phyloP scores from a whole-genome alignment of 2,113 vertebrate species.

The Oreocharis arfaki region DNA sequence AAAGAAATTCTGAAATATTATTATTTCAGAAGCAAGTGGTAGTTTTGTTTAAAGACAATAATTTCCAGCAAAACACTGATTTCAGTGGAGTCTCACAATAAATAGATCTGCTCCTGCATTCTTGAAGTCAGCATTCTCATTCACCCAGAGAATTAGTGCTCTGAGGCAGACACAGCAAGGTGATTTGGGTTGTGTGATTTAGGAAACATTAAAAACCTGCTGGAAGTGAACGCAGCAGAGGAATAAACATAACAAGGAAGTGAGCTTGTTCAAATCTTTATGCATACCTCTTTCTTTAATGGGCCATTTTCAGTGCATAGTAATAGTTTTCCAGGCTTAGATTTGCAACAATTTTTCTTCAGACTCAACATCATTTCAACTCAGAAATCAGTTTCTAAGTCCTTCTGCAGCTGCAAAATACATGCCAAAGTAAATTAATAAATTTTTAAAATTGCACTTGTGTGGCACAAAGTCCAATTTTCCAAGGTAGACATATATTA shows the following conservation, averaged over 20 bases:
- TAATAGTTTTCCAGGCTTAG: not conserved
- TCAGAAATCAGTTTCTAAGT: not conserved
- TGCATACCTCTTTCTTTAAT: not conserved
- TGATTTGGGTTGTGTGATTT: not conserved
- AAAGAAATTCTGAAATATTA: not conserved
- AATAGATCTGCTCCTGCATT: not conserved
- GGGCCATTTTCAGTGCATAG: not conserved
- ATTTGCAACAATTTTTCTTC: not conserved
- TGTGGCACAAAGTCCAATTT: not conserved
- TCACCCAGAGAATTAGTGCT: not conserved
- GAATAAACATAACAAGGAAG: not conserved
- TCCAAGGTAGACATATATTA: not conserved
- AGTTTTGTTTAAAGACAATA: not conserved
- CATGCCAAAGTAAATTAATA: not conserved
- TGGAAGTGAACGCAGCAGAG: not conserved
- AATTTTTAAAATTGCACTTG: not conserved
- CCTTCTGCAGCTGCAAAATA: not conserved
- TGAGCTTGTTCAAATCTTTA: not conserved
- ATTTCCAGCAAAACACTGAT: not conserved
- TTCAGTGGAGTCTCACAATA: not conserved
- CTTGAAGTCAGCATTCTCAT: not conserved
- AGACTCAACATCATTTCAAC: not conserved
- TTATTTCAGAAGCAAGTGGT: not conserved
- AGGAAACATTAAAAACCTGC: not conserved
- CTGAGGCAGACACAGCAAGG: not conserved